phyloP scores from a whole-genome alignment of 2,113 vertebrate species.

The Paraplagusia blochii region DNA sequence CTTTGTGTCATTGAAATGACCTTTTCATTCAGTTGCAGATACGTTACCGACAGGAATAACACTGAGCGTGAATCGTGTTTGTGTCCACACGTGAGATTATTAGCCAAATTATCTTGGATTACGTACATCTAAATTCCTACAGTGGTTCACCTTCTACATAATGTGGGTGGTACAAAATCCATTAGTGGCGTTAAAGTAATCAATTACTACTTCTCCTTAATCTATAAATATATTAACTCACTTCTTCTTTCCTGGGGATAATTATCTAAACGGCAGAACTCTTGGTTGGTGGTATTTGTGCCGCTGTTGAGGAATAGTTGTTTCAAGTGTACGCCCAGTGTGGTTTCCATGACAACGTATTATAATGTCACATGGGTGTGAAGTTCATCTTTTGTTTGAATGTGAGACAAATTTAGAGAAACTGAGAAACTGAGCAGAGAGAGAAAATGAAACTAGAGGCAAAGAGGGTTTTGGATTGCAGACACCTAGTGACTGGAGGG shows the following conservation, averaged over 20 bases:
- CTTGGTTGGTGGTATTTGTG: conserved; percentile 7
- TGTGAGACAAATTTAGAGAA: neutral
- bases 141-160: too few relatives aligned
- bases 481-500: too few relatives aligned
- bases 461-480: neutral
- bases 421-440: neutral
- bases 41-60: too few relatives aligned
- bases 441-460: neutral
- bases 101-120: too few relatives aligned
- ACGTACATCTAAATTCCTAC: too few relatives aligned
- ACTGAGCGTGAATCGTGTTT: too few relatives aligned
- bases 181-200: too few relatives aligned
- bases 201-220: too few relatives aligned
- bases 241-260: neutral
- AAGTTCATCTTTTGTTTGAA: conserved; percentile 13
- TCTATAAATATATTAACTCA: neutral
- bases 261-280: neutral
- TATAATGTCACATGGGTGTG: conserved; percentile 17
- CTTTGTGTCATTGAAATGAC: too few relatives aligned
- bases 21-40: too few relatives aligned
- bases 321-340: conserved; percentile 1
- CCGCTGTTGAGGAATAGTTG: neutral
- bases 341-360: conserved; percentile 37
- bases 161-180: too few relatives aligned
- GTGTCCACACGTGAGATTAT: too few relatives aligned